Base-by-base conservation (phyloP, 2,888 invertebrate genomes). In the Odontothrips loti region DNA sequence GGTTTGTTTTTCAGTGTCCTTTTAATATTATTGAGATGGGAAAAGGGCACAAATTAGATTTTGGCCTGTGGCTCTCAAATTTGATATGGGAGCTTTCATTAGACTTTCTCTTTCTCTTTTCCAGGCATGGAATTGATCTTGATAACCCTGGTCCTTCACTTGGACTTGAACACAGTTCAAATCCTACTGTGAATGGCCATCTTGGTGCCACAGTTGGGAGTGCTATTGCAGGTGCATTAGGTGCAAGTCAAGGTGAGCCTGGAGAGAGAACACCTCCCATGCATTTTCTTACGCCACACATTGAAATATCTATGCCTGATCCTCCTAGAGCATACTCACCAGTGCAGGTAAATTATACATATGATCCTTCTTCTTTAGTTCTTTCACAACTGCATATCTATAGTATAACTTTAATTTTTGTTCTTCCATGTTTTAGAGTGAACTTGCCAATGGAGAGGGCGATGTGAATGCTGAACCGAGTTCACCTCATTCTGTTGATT, bases 231-330 rank as follows among this genome's bases (percentile, higher is more conserved):
- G 82, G 81, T 51, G 80, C 48, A 48, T 11, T 58, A 12, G 80
- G 47, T 27, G 34, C 47, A 10, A 58, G 63, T 20, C 47, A 68
- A 23, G 68, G 17, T 29, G 68, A 80, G 68, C 47, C 80, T 47
- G 75, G 75, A 34, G 75, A 68, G 29, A 58, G 34, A 12, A 95
- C 95, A 79, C 95, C 95, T 17, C 95, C 95, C 0, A 95, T 95
- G 95, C 95, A 96, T 87, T 96, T 96, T 86, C 89, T 96, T 75
- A 95, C 96, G 63, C 96, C 96, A 10, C 96, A 96, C 85, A 95
- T 96, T 58, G 96, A 96, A 89, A 96, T 96, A 87, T 95, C 95
- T 75, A 94, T 95, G 92, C 93, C 94, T 27, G 95, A 95, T 86
- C 93, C 93, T 9, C 82, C 84, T 15, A 80, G 81, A 58, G 79